phyloP scores from a whole-genome alignment of 1,140 invertebrate genomes.

The Heliothis virescens region DNA sequence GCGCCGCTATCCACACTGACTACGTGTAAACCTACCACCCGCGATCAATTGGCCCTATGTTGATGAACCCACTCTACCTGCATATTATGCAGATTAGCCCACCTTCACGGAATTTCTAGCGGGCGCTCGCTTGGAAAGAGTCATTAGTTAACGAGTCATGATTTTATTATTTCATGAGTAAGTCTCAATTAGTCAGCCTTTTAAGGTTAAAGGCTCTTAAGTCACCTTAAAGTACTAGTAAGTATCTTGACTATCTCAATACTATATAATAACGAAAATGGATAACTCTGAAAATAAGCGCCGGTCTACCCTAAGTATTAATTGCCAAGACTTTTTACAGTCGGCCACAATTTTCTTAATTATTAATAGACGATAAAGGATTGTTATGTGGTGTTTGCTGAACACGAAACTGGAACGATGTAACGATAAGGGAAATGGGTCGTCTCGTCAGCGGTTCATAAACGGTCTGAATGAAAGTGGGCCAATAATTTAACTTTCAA shows the following conservation, averaged over 20 bases:
- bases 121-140: constrained; percentile 25
- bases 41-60: constrained; percentile 72
- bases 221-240: neutral
- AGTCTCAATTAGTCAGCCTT: constrained; percentile 13
- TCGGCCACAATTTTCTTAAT: constrained; percentile 20
- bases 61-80: constrained; percentile 74
- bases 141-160: constrained; percentile 28
- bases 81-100: constrained; percentile 64
- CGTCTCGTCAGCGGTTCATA: constrained; percentile 62
- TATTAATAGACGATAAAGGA: constrained; percentile 54
- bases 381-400: constrained; percentile 60
- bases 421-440: constrained; percentile 79
- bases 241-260: neutral
- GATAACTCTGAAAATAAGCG: too few species aligned
- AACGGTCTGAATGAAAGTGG: constrained; percentile 70
- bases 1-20: constrained; percentile 45
- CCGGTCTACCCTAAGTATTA: too few species aligned
- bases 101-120: constrained; percentile 40
- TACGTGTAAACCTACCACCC: constrained; percentile 49
- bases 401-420: constrained; percentile 75
- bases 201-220: neutral
- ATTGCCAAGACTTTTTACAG: too few species aligned
- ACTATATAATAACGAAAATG: too few species aligned
- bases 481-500: constrained; percentile 75
- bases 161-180: neutral